A percentile compares a stretch with the other conserved stretches of the same genome.
phyloP scores from a whole-genome alignment of 2,888 invertebrate genomes.

The Bombylius discolor region DNA sequence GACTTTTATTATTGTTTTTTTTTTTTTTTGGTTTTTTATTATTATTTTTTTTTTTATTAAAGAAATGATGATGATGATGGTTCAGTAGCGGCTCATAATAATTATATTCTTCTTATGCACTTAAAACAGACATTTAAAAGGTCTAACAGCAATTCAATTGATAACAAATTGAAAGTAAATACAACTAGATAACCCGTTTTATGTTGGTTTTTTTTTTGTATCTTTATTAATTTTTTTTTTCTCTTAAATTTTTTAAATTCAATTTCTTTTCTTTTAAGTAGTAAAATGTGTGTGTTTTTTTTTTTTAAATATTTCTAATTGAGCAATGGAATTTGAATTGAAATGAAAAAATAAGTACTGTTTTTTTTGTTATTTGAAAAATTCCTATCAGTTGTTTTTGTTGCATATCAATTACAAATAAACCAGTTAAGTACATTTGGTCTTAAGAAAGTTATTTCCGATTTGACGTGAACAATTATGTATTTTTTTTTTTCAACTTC shows the following conservation, averaged over 20 bases:
- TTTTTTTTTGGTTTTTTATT: background rate
- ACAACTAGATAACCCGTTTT: background rate
- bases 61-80: background rate
- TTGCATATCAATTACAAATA: background rate
- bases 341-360: too few species aligned
- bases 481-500: too few species aligned
- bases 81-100: background rate
- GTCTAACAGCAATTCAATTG: background rate
- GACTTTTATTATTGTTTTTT: background rate
- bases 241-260: background rate
- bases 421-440: too few species aligned
- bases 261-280: background rate
- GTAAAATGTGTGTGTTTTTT: too few species aligned
- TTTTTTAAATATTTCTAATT: too few species aligned
- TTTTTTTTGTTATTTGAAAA: too few species aligned
- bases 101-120: background rate
- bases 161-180: background rate
- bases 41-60: background rate
- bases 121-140: background rate
- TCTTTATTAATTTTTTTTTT: too few species aligned
- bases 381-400: too few species aligned
- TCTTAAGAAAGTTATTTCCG: too few species aligned
- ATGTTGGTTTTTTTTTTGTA: too few species aligned
- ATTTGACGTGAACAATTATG: too few species aligned
- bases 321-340: too few species aligned